phyloP scores from a whole-genome alignment of 2,113 vertebrate genomes.

The Hyperopisus bebe region DNA sequence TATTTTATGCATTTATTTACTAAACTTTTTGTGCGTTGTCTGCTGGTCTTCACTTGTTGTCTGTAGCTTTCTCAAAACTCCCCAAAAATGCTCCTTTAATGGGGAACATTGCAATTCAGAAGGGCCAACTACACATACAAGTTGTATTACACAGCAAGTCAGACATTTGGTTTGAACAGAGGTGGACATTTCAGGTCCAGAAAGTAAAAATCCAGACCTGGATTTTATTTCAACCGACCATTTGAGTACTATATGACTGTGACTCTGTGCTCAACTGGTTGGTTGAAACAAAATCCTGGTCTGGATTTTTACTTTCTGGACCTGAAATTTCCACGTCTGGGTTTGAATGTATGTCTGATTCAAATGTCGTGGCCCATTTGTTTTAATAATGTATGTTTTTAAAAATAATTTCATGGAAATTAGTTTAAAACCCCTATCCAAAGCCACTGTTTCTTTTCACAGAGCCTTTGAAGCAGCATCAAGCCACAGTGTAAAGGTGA shows the following conservation, averaged over 20 bases:
- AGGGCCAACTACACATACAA: background rate
- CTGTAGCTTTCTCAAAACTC: background rate
- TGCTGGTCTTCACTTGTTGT: background rate
- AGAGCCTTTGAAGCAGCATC: conserved; percentile 25
- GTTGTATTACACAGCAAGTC: background rate
- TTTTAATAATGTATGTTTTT: background rate
- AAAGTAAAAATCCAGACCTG: too few relatives aligned
- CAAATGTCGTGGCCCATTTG: background rate
- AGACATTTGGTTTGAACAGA: background rate
- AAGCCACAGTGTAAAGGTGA: background rate
- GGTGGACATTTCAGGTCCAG: too few relatives aligned
- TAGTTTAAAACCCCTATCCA: conserved; percentile 10
- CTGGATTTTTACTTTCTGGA: too few relatives aligned
- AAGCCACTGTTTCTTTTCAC: conserved; percentile 25
- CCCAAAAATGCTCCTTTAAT: background rate
- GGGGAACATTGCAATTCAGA: background rate
- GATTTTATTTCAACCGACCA: too few relatives aligned
- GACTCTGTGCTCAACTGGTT: too few relatives aligned
- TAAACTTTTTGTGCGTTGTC: background rate
- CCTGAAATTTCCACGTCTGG: background rate
- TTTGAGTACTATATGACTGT: too few relatives aligned
- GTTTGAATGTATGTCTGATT: background rate
- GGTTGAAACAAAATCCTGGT: too few relatives aligned
- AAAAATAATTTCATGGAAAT: background rate
- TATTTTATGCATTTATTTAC: background rate